A percentile compares a stretch with the other conserved stretches of the same genome.
These are phyloP conservation scores for Trematomus loennbergii DNA, from an alignment of 2,113 vertebrate species.

Conservation along the genomic window DNA sequence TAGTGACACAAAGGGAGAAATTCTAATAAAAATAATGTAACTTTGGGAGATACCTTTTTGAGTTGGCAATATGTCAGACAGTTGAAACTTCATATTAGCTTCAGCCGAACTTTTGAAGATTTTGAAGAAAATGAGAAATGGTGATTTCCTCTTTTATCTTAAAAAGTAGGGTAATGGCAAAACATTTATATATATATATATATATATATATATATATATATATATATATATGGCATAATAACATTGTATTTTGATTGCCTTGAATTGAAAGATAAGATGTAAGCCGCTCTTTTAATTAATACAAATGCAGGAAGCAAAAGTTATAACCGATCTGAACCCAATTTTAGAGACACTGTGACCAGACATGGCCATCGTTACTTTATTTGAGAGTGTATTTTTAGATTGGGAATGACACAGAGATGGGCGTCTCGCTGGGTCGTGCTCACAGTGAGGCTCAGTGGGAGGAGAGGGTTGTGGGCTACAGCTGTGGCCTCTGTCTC, in stretches of 20 bases:
- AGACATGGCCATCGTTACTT: background rate
- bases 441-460: constrained; percentile 29
- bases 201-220: background rate
- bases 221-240: background rate
- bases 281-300: background rate
- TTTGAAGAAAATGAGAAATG: background rate
- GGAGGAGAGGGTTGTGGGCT: constrained; percentile 55
- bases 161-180: too few species aligned
- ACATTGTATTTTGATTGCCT: background rate
- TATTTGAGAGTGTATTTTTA: constrained; percentile 33
- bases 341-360: background rate
- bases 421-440: constrained; percentile 30
- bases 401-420: constrained; percentile 29
- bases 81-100: background rate
- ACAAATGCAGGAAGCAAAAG: background rate
- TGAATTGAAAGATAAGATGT: background rate
- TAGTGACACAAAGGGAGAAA: background rate
- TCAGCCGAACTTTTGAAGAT: background rate
- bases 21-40: background rate
- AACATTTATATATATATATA: background rate
- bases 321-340: constrained; percentile 9
- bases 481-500: constrained; percentile 73
- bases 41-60: background rate
- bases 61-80: background rate
- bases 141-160: background rate